phyloP scores from a whole-genome alignment of 2,888 invertebrate genomes.

The Polymixis flavicincta region DNA sequence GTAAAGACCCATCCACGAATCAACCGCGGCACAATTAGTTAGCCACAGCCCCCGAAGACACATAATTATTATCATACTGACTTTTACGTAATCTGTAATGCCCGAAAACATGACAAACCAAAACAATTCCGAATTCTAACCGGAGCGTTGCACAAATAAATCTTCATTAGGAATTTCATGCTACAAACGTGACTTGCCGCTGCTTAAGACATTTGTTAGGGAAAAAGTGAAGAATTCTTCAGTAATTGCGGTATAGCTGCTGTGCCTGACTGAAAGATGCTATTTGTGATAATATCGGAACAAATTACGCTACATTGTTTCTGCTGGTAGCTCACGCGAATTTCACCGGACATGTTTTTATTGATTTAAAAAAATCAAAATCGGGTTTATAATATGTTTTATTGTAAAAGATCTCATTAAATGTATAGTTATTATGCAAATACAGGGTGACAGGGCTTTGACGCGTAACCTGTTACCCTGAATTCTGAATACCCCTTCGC shows the following conservation, averaged over 20 bases:
- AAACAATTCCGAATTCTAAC: conserved; percentile 12
- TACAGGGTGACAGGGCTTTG: no score
- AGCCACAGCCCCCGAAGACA: no score
- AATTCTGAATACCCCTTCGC: no score
- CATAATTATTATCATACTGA: not conserved
- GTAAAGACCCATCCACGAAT: no score
- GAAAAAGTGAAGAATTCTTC: conserved; percentile 52
- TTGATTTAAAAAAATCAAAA: conserved; percentile 32
- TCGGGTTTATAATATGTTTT: not conserved
- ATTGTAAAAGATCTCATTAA: not conserved
- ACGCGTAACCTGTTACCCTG: no score
- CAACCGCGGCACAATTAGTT: no score
- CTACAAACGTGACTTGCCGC: conserved; percentile 32
- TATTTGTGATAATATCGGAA: conserved; percentile 54
- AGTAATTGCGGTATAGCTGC: conserved; percentile 40
- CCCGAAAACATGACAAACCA: not conserved
- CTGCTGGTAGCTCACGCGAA: conserved; percentile 39
- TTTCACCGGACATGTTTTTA: conserved; percentile 52
- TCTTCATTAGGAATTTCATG: conserved; percentile 43
- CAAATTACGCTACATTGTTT: conserved; percentile 55
- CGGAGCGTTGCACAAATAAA: conserved; percentile 42
- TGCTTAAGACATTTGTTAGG: conserved; percentile 28
- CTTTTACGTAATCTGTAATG: conserved; percentile 16
- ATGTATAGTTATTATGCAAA: not conserved
- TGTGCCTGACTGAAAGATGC: conserved; percentile 42